phyloP scores from a whole-genome alignment of 2,113 vertebrate genomes.

The Lota lota region DNA sequence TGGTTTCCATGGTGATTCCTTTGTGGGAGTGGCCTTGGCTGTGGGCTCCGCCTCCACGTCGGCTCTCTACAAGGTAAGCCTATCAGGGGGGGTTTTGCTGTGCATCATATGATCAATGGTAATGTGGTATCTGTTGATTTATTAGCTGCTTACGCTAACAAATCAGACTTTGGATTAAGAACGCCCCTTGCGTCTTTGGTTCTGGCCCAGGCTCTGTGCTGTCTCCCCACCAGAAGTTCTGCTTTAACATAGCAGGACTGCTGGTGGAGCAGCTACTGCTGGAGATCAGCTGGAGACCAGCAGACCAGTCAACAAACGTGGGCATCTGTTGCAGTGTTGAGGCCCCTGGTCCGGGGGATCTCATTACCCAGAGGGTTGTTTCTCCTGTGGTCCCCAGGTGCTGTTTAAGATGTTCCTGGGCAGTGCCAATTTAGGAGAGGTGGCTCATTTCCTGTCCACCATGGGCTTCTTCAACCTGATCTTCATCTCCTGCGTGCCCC shows the following conservation, averaged over 20 bases:
- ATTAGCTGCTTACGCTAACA: no score
- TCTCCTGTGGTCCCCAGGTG: conserved; percentile 73
- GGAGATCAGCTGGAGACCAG: neutral
- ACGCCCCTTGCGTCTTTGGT: no score
- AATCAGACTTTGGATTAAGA: neutral
- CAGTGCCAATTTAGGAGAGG: conserved; percentile 93
- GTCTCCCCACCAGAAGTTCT: no score
- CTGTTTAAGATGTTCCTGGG: conserved; percentile 98
- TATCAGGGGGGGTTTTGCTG: neutral
- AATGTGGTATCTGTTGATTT: no score
- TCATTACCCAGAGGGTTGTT: neutral
- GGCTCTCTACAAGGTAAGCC: conserved; percentile 89
- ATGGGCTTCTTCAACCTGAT: conserved; percentile 97
- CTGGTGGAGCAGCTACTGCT: no score
- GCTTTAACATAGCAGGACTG: no score
- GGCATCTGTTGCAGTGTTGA: neutral
- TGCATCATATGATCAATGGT: no score
- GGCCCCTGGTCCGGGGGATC: neutral
- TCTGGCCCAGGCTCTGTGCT: no score
- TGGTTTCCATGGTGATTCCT: conserved; percentile 94
- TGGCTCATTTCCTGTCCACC: conserved; percentile 93
- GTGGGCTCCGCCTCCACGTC: conserved; percentile 97
- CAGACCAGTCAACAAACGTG: neutral
- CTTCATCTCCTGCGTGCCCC: conserved; percentile 92
- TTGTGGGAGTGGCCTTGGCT: conserved; percentile 92